Conservation (phyloP, 2,888 invertebrate species). For the Drosophila pseudotakahashii region DNA sequence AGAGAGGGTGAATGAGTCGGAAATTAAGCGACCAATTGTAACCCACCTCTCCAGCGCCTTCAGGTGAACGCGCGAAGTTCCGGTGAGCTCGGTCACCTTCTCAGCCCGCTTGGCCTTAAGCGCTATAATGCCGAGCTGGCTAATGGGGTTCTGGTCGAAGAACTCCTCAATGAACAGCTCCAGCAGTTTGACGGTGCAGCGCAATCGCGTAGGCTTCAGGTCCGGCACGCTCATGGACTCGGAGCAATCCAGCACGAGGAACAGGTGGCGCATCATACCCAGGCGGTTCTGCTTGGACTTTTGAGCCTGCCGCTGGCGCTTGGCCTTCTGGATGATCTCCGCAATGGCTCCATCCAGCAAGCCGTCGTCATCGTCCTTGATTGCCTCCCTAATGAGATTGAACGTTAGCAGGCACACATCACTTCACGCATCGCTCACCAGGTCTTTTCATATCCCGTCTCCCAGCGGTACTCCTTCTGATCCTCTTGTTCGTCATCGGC, state of each 20-base stretch:
- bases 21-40: background rate
- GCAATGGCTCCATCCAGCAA: slow-evolving; percentile 95
- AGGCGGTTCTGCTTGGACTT: slow-evolving; percentile 91
- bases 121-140: slow-evolving; percentile 96
- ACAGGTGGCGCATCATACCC: slow-evolving; percentile 99
- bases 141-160: slow-evolving; percentile 99
- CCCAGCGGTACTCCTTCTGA: slow-evolving; percentile 96
- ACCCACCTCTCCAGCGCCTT: slow-evolving; percentile 87
- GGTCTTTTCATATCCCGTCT: slow-evolving; percentile 97
- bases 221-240: slow-evolving; percentile 97
- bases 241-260: slow-evolving; percentile 96
- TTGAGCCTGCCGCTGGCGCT: slow-evolving; percentile 90
- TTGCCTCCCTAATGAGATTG: slow-evolving; percentile 91
- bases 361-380: slow-evolving; percentile 98
- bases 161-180: slow-evolving; percentile 98
- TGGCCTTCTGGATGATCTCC: slow-evolving; percentile 95
- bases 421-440: slow-evolving; percentile 84
- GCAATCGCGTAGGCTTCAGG: slow-evolving; percentile 95
- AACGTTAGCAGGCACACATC: background rate
- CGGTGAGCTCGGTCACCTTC: slow-evolving; percentile 94
- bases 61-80: slow-evolving; percentile 92
- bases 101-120: slow-evolving; percentile 97
- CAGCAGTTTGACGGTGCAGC: slow-evolving; percentile 94
- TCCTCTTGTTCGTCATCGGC: slow-evolving; percentile 90
- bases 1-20: background rate